These are phyloP conservation scores for Scaptodrosophila lebanonensis DNA, from an alignment of 1,140 invertebrate species.

Conservation along the genomic window DNA sequence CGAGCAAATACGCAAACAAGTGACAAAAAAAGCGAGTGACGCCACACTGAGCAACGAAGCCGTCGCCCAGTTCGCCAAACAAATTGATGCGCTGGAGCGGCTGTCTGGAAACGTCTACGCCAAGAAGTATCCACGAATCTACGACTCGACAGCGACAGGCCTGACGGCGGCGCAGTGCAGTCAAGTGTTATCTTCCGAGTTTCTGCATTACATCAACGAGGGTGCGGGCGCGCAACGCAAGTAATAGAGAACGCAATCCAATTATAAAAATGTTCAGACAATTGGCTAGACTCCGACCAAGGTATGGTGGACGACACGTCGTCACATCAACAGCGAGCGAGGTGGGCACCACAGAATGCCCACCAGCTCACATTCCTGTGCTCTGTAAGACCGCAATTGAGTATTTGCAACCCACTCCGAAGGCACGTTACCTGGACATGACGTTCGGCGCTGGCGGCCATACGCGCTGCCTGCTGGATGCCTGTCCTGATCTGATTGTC, in stretches of 20 bases:
- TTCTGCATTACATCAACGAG: conserved; percentile 81
- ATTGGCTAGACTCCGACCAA: conserved; percentile 45
- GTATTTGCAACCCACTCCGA: conserved; percentile 81
- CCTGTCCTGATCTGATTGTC: conserved; percentile 81
- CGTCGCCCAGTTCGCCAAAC: conserved; percentile 81
- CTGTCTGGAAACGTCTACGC: conserved; percentile 84
- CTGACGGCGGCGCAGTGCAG: conserved; percentile 84
- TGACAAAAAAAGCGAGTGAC: conserved; percentile 82
- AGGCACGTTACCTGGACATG: conserved; percentile 88
- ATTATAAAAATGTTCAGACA: conserved; percentile 18
- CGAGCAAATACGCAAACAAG: conserved; percentile 83
- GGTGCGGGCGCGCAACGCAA: conserved; percentile 60
- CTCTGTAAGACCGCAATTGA: conserved; percentile 84
- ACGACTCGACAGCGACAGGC: conserved; percentile 82
- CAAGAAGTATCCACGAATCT: conserved; percentile 81
- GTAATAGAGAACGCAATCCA: conserved; percentile 8
- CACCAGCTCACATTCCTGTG: conserved; percentile 81
- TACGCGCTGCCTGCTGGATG: conserved; percentile 81
- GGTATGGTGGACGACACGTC: conserved; percentile 4
- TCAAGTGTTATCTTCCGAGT: conserved; percentile 83
- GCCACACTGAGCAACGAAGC: conserved; percentile 79
- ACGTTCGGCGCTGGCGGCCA: conserved; percentile 98
- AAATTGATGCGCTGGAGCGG: conserved; percentile 84
- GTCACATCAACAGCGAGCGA: conserved; percentile 1
- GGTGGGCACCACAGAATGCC: not conserved